phyloP scores from a whole-genome alignment of 2,888 invertebrate species.

The Rhingia campestris region DNA sequence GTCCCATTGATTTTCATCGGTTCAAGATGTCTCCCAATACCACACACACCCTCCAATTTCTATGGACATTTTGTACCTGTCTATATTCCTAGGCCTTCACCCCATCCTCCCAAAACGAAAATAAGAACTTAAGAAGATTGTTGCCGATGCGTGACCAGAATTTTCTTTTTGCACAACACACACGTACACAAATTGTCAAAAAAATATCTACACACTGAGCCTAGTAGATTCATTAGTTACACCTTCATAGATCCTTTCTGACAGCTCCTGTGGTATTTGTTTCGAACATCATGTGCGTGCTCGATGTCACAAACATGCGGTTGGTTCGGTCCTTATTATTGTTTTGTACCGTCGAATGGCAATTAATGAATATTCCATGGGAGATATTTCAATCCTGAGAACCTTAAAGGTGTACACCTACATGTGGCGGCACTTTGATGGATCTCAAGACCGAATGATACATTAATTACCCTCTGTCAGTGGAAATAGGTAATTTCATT shows the following conservation, averaged over 20 bases:
- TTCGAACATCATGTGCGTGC: constrained; percentile 2
- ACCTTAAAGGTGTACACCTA: neutral
- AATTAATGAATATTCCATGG: neutral
- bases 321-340: neutral
- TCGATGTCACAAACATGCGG: constrained; percentile 25
- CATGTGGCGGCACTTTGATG: constrained; percentile 4
- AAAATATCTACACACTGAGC: neutral
- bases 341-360: constrained; percentile 7
- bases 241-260: constrained; percentile 25
- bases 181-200: constrained; percentile 5
- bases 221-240: constrained; percentile 46
- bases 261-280: constrained; percentile 14
- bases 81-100: neutral
- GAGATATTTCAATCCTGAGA: neutral
- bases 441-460: constrained; percentile 44
- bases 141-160: constrained; percentile 48
- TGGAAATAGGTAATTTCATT: constrained; percentile 46
- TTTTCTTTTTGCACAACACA: neutral
- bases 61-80: neutral
- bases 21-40: constrained; percentile 4
- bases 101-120: constrained; percentile 27
- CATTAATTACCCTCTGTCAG: constrained; percentile 43
- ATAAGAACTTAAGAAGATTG: constrained; percentile 43
- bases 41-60: neutral
- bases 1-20: constrained; percentile 36